phyloP scores from a whole-genome alignment of 2,888 invertebrate genomes.

The Pristionchus japonicus region DNA sequence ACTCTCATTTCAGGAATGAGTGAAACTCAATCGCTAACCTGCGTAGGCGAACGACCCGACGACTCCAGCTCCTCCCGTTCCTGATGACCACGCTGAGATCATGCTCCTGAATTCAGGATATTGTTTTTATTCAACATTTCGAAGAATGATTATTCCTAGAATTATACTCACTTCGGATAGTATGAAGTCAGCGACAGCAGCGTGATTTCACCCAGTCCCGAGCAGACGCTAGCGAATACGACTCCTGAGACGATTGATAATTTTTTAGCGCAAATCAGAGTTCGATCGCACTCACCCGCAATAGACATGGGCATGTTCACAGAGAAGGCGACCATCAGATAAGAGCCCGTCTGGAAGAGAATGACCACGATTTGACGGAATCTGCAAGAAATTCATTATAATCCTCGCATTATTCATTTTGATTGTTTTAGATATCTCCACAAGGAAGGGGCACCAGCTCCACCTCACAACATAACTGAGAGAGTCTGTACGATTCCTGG shows the following conservation, averaged over 20 bases:
- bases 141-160: not conserved
- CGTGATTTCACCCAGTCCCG: constrained; percentile 87
- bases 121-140: not conserved
- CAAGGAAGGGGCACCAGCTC: too few species aligned
- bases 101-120: constrained; percentile 80
- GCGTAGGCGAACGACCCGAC: constrained; percentile 84
- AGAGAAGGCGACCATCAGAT: constrained; percentile 73
- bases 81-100: constrained; percentile 88
- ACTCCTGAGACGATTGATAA: constrained; percentile 80
- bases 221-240: constrained; percentile 83
- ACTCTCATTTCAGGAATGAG: not conserved
- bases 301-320: constrained; percentile 66
- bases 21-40: not conserved
- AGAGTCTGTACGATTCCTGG: too few species aligned
- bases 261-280: too few species aligned
- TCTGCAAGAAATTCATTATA: constrained; percentile 51
- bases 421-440: too few species aligned
- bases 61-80: constrained; percentile 86
- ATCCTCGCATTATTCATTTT: not conserved
- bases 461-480: too few species aligned
- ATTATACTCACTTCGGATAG: constrained; percentile 80
- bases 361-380: constrained; percentile 67
- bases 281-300: constrained; percentile 47
- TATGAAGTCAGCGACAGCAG: constrained; percentile 84
- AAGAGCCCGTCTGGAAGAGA: constrained; percentile 65